phyloP scores from a whole-genome alignment of 2,888 invertebrate genomes.

The Chymomyza fuscimana region DNA sequence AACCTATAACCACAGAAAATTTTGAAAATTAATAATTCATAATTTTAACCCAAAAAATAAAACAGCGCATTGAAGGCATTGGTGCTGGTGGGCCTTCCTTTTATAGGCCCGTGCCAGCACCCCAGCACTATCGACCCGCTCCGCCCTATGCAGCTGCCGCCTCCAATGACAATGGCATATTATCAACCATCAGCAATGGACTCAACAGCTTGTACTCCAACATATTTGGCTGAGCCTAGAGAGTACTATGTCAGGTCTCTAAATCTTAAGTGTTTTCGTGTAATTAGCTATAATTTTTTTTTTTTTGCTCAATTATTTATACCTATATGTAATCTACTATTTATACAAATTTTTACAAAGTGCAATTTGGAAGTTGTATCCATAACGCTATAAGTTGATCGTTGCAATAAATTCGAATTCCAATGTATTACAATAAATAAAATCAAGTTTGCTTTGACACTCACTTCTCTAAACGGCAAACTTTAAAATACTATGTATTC shows the following conservation, averaged over 20 bases:
- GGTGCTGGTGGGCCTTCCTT: slow-evolving; percentile 78
- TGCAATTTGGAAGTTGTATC: not conserved
- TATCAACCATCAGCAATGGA: slow-evolving; percentile 88
- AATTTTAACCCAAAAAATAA: slow-evolving; percentile 15
- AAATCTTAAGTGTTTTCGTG: not conserved
- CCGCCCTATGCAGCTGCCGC: slow-evolving; percentile 73
- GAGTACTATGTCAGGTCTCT: not conserved
- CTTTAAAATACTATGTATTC: no score
- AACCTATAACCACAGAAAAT: not conserved
- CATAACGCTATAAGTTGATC: not conserved
- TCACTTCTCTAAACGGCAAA: not conserved
- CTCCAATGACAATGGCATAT: slow-evolving; percentile 79
- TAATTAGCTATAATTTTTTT: not conserved
- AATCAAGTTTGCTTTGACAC: not conserved
- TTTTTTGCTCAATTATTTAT: not conserved
- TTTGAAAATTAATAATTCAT: slow-evolving; percentile 11
- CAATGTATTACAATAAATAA: not conserved
- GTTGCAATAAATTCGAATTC: not conserved
- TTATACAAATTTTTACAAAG: not conserved
- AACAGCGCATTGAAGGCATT: slow-evolving; percentile 84
- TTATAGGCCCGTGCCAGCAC: slow-evolving; percentile 83
- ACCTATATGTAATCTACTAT: not conserved
- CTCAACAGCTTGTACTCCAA: slow-evolving; percentile 89
- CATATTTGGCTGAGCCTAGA: slow-evolving; percentile 84
- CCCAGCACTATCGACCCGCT: slow-evolving; percentile 80